Evolutionary conservation across 23 tunicate species (phyloP).

Genomic region (Phallusia fumigata): DNA sequence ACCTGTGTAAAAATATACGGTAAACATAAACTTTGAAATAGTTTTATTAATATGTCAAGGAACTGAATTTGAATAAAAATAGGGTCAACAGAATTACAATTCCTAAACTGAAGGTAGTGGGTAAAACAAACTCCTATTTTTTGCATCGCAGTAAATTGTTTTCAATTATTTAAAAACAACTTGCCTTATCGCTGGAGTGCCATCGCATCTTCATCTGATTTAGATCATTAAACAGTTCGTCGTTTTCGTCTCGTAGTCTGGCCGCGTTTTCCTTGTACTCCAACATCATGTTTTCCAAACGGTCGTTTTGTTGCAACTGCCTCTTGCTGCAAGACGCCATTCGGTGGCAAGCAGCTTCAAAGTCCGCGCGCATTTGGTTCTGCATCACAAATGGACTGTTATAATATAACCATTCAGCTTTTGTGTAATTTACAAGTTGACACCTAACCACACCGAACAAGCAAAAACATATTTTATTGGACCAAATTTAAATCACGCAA

Average conservation of each 20-base stretch:
- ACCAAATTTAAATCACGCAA: too few species aligned
- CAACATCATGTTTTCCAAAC: conserved; percentile 21
- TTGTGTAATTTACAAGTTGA: conserved; percentile 5
- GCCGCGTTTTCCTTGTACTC: conserved; percentile 29
- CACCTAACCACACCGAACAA: too few species aligned
- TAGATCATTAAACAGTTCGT: conserved; percentile 47
- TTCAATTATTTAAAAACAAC: too few species aligned
- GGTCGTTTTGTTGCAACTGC: conserved; percentile 28
- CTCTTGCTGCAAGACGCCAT: conserved; percentile 27
- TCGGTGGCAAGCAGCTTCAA: conserved; percentile 35
- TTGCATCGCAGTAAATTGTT: too few species aligned
- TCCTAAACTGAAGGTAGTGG: too few species aligned
- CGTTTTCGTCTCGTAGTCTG: conserved; percentile 47
- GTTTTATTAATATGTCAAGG: too few species aligned
- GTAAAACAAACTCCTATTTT: too few species aligned
- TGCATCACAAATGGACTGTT: conserved; percentile 4
- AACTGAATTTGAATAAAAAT: too few species aligned
- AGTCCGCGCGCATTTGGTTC: conserved; percentile 39
- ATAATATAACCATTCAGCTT: background rate
- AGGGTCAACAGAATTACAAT: too few species aligned
- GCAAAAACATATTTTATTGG: too few species aligned
- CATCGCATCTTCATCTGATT: conserved; percentile 23
- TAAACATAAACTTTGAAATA: background rate
- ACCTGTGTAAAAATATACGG: background rate
- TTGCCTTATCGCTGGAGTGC: conserved; percentile 16